Base-by-base conservation (phyloP, 1,140 invertebrate species). In the Lycorma delicatula region DNA sequence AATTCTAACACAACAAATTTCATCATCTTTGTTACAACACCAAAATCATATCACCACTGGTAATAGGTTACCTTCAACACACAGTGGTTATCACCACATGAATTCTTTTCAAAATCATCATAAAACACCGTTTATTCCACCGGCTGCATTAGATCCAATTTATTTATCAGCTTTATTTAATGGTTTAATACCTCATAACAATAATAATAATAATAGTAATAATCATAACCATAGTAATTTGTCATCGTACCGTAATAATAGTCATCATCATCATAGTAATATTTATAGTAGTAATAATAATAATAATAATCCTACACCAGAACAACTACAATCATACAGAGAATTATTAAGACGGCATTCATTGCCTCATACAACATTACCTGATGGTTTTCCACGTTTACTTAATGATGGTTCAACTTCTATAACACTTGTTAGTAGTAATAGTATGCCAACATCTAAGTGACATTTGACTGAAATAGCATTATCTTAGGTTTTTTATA, bases 261-360 rank as follows among this genome's bases (percentile, higher is more conserved):
- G n/a, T 34, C 31, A 13, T 64, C n/a, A 57, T 62, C 60, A 26
- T 57, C 67, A 31, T 68, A 65, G 59, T 67, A 54, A 47, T 62
- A 67, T 20, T 69, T 68, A 49, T 13, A n/a, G n/a, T n/a, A n/a
- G n/a, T n/a, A n/a, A n/a, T 54, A 38, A 59, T 62, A 34, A 60
- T 57, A 44, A 23, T 59, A 2, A 53, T 56, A 7, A 59, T 56
- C 64, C 68, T 12, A 61, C 66, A n/a, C 62, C 66, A 9, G 70
- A 74, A 27, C 71, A 72, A 41, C 60, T 74, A 20, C 70, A 72
- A 51, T 64, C 75, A n/a, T 76, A 75, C 60, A 73, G 71, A 38
- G 72, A 75, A 49, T 58, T 75, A 1, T 36, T 65, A n/a, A 27
- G 54, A 18, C 25, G 55, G 13, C 65, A 63, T 31, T 46, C 38